A percentile compares a stretch with the other conserved stretches of the same genome.
These are phyloP conservation scores for Cancer borealis DNA, from an alignment of 2,888 invertebrate genomes.

Conservation along the genomic window DNA sequence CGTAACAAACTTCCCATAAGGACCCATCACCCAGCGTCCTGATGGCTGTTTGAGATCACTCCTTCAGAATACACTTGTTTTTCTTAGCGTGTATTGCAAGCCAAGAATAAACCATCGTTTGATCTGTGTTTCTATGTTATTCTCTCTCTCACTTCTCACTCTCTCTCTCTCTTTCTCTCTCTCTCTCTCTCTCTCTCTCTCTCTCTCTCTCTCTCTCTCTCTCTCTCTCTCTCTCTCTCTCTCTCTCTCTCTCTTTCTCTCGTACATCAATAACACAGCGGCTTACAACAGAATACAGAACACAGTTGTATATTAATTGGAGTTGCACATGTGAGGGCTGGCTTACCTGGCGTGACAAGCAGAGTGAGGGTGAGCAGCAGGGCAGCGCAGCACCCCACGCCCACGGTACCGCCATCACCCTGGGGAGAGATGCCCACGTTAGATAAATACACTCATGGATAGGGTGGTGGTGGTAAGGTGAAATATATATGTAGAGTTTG, in stretches of 20 bases:
- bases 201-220: conserved; percentile 20
- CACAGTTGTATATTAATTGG: neutral
- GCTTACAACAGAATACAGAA: neutral
- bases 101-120: no score
- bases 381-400: conserved; percentile 8
- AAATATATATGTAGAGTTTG: no score
- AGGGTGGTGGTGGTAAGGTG: neutral
- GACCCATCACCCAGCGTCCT: no score
- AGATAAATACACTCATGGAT: neutral
- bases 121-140: no score
- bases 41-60: no score
- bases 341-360: conserved; percentile 13
- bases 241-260: conserved; percentile 32
- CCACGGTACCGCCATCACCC: conserved; percentile 32
- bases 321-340: neutral
- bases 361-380: neutral
- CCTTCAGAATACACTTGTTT: no score
- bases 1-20: no score
- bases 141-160: neutral
- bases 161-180: neutral
- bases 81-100: no score
- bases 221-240: conserved; percentile 28
- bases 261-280: neutral
- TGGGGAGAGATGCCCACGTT: conserved; percentile 21
- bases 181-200: neutral